Percentiles rank a stretch among this genome's conserved stretches.
Evolutionary conservation across 2,113 vertebrate species (phyloP).

Genomic region (Macquaria australasica): DNA sequence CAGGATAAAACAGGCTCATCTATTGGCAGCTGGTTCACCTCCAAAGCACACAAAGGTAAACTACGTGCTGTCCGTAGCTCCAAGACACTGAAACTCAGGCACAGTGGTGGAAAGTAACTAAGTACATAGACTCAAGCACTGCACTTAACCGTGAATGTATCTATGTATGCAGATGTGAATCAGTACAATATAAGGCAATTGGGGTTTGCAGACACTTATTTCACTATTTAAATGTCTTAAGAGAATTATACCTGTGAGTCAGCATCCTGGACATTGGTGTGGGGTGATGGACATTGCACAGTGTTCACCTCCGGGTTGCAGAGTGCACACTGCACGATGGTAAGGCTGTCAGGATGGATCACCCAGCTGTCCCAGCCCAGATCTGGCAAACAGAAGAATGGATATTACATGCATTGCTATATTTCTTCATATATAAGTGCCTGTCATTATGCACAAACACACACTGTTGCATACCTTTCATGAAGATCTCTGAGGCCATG

Average conservation of each 20-base stretch:
- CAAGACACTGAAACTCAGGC: background rate
- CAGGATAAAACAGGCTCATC: slow-evolving; percentile 10
- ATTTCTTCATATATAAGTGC: no score
- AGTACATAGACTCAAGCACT: background rate
- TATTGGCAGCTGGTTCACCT: slow-evolving; percentile 28
- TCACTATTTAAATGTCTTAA: background rate
- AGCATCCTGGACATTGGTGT: background rate
- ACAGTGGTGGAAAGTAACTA: background rate
- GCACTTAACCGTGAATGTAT: background rate
- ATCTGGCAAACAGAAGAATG: slow-evolving; percentile 66
- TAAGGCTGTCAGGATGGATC: slow-evolving; percentile 80
- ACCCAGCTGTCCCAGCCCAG: slow-evolving; percentile 85
- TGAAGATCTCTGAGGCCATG: slow-evolving; percentile 72
- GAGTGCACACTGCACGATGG: slow-evolving; percentile 70
- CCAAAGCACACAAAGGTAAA: slow-evolving; percentile 17
- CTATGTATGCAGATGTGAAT: background rate
- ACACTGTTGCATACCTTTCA: slow-evolving; percentile 73
- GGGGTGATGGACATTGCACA: slow-evolving; percentile 44
- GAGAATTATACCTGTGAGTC: slow-evolving; percentile 67
- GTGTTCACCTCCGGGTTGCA: slow-evolving; percentile 56
- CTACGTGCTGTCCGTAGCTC: background rate
- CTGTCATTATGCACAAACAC: background rate
- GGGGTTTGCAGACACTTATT: background rate
- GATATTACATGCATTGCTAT: background rate
- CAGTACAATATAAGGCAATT: background rate